Conservation (phyloP, 2,888 invertebrate species). For the Hydroisotoma schaefferi region DNA sequence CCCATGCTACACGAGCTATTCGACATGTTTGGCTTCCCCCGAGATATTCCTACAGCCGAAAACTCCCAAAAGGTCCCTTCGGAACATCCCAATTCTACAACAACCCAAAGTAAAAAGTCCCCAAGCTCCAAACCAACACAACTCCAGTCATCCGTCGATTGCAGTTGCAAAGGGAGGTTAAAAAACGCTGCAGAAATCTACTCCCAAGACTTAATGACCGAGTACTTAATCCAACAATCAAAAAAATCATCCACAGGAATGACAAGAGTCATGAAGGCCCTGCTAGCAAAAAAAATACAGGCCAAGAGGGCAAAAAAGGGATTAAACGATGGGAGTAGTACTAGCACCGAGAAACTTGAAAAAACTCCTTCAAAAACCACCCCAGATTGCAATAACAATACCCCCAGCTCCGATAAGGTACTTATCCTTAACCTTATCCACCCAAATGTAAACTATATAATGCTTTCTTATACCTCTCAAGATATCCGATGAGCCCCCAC, state of each 20-base stretch:
- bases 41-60: neutral
- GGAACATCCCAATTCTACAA: no score
- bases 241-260: neutral
- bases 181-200: slow-evolving; percentile 33
- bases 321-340: neutral
- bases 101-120: no score
- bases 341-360: neutral
- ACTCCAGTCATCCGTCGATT: no score
- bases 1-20: slow-evolving; percentile 80
- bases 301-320: neutral
- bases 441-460: no score
- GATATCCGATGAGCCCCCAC: no score
- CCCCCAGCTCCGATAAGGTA: no score
- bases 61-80: neutral
- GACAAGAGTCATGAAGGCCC: no score
- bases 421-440: no score
- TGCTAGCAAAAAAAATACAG: no score
- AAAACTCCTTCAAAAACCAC: no score
- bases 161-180: slow-evolving; percentile 25
- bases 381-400: neutral
- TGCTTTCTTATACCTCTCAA: no score
- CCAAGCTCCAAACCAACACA: no score
- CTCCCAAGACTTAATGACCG: slow-evolving; percentile 21
- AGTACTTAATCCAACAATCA: neutral
- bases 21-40: slow-evolving; percentile 66